phyloP scores from a whole-genome alignment of 2,888 invertebrate species.

The Teinopalpus imperialis region DNA sequence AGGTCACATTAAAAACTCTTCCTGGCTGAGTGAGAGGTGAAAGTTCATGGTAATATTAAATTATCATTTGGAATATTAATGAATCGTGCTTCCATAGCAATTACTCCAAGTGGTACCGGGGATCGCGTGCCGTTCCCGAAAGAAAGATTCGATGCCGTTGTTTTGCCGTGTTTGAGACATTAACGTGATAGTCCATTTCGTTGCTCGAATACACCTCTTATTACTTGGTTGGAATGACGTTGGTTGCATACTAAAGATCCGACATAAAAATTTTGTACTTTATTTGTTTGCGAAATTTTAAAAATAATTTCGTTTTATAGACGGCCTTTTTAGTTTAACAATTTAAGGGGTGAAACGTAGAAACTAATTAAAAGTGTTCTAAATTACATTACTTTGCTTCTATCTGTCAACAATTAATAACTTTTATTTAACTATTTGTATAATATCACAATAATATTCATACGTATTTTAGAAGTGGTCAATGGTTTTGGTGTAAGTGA shows the following conservation, averaged over 20 bases:
- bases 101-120: constrained; percentile 70
- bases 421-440: too few relatives aligned
- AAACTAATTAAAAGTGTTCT: too few relatives aligned
- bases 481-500: too few relatives aligned
- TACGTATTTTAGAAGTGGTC: too few relatives aligned
- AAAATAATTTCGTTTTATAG: too few relatives aligned
- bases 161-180: constrained; percentile 34
- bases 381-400: constrained; percentile 11
- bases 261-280: too few relatives aligned
- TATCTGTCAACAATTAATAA: too few relatives aligned
- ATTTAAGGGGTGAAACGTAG: too few relatives aligned
- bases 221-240: neutral
- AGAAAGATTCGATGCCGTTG: constrained; percentile 48
- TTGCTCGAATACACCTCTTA: constrained; percentile 1
- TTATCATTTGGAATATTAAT: constrained; percentile 67
- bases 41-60: constrained; percentile 68
- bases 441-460: too few relatives aligned
- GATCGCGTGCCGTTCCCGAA: constrained; percentile 58
- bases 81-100: constrained; percentile 52
- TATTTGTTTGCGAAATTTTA: too few relatives aligned
- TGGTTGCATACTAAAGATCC: neutral
- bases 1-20: constrained; percentile 54
- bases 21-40: constrained; percentile 53
- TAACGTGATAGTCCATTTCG: constrained; percentile 27
- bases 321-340: too few relatives aligned